These are phyloP conservation scores for Xiphorhynchus elegans DNA, from an alignment of 2,113 vertebrate genomes.

Conservation along the genomic window DNA sequence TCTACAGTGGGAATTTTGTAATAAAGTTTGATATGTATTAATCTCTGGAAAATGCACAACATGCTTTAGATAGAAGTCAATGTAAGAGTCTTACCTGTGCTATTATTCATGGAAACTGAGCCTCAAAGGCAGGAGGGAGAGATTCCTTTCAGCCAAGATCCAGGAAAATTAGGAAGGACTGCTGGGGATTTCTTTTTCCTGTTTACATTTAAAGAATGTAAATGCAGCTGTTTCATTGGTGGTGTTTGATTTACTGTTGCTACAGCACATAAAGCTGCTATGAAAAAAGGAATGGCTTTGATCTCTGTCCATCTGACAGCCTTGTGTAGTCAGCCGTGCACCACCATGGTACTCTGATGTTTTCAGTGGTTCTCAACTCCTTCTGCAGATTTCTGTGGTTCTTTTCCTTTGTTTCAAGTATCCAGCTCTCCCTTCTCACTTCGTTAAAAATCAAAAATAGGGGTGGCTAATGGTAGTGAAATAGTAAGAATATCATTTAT, in stretches of 20 bases:
- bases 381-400: background rate
- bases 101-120: background rate
- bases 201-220: background rate
- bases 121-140: background rate
- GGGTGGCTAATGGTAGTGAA: background rate
- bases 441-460: background rate
- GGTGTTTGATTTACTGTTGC: background rate
- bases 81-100: background rate
- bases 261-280: background rate
- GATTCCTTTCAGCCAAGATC: background rate
- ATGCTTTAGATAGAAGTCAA: background rate
- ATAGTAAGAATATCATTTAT: background rate
- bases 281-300: background rate
- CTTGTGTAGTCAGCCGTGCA: background rate
- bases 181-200: background rate
- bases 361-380: background rate
- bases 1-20: background rate
- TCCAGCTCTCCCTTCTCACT: background rate
- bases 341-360: rapidly evolving
- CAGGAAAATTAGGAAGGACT: background rate
- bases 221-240: background rate
- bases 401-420: background rate
- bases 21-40: background rate
- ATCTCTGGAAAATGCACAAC: background rate
- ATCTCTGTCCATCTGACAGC: background rate